phyloP scores from a whole-genome alignment of 2,113 vertebrate species.

The Forbesichthys papilliferus region DNA sequence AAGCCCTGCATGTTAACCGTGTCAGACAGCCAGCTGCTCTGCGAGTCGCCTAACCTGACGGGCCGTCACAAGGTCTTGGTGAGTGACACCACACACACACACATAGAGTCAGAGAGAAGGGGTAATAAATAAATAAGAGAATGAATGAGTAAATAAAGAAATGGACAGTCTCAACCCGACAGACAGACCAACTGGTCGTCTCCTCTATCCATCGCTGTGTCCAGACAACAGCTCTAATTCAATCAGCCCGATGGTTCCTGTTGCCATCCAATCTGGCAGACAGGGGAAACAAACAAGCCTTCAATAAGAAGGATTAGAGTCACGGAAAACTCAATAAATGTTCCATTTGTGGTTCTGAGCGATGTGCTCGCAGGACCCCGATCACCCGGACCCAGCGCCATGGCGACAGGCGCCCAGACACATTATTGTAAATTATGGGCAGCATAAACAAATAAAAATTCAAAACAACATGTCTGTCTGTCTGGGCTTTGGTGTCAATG shows the following conservation, averaged over 20 bases:
- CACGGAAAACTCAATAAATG: slow-evolving; percentile 65
- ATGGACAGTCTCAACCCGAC: slow-evolving; percentile 35
- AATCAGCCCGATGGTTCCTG: slow-evolving; percentile 54
- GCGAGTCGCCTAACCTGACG: slow-evolving; percentile 93
- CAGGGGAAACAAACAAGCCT: slow-evolving; percentile 63
- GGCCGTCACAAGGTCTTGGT: slow-evolving; percentile 97
- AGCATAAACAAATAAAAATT: slow-evolving; percentile 40
- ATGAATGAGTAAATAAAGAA: slow-evolving; percentile 1
- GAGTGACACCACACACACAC: slow-evolving; percentile 58
- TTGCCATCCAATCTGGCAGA: slow-evolving; percentile 61
- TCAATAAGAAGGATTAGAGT: slow-evolving; percentile 62
- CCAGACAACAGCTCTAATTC: slow-evolving; percentile 48
- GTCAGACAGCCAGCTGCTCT: slow-evolving; percentile 94
- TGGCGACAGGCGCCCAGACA: slow-evolving; percentile 37
- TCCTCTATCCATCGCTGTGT: slow-evolving; percentile 29
- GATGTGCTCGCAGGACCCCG: slow-evolving; percentile 41
- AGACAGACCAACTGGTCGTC: slow-evolving; percentile 33
- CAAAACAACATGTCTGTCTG: slow-evolving; percentile 31
- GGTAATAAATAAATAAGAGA: not conserved
- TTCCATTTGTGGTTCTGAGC: slow-evolving; percentile 66
- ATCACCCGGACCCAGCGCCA: slow-evolving; percentile 41
- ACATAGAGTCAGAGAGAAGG: not conserved
- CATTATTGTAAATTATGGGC: slow-evolving; percentile 49
- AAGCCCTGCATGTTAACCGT: slow-evolving; percentile 91
- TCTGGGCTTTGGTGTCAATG: slow-evolving; percentile 4